Base-by-base conservation (phyloP, 2,113 vertebrate species). In the Cebus imitator region DNA sequence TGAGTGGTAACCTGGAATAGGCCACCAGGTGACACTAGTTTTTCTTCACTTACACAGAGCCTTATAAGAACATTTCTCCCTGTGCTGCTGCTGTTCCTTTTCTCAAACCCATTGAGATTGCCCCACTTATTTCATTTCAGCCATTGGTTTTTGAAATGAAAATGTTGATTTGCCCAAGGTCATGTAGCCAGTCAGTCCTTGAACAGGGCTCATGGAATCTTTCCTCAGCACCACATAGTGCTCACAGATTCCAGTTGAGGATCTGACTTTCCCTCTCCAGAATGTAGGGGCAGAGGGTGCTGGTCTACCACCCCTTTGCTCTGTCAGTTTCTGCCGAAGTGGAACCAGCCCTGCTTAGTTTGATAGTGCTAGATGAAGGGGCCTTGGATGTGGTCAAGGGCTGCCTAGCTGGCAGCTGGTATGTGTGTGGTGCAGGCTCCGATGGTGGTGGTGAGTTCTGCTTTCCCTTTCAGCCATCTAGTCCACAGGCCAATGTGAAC, bases 1-100 rank as follows among this genome's bases (percentile, higher is more conserved):
- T 68, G 87, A 97, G 90, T 85, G 95, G 89, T 90, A 93, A 87
- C 92, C 96, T 93, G 95, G 88, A 70, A 61, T 48, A 92, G 91
- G 91, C 87, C 82, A 30, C 87, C 92, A 75, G 96, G 90, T 96
- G 96, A 96, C 94, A 92, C 78, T 94, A 21, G 76, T 79, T 86
- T 64, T 57, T 87, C 20, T 23, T 91, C 21, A 84, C 45, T 48
- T 76, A 45, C 27, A 76, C 43, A 72, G 86, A 91, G 23, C 27
- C 35, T 87, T 58, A 9, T 27, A 43, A 86, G 30, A 82, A 68
- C 35, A 14, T 85, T 64, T 64, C 12, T 81, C 3, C 32, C 30
- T n/a, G 58, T 30, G 35, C 35, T 78, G 30, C n/a, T 82, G 12
- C 55, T 14, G 6, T 58, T n/a, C 48, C 13, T 93, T 83, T 87